Evolutionary conservation across 2,888 invertebrate genomes (phyloP).

Genomic region (Orthosia gracilis): DNA sequence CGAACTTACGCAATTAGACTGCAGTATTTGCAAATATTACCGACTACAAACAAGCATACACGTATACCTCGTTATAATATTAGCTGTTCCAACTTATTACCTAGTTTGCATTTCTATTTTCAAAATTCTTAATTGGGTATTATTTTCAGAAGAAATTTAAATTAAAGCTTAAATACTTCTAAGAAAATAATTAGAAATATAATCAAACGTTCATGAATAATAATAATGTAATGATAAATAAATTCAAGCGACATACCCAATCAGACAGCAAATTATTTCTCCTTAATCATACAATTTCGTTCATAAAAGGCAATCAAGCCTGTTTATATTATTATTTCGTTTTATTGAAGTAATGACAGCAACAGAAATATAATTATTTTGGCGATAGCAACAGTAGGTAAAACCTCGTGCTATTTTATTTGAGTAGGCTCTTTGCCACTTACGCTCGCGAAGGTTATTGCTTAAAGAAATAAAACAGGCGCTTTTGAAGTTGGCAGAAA

Average conservation of each 20-base stretch:
- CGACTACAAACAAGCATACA: no score
- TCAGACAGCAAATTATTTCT: conserved; percentile 39
- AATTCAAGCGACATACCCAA: conserved; percentile 25
- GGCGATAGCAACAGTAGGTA: not conserved
- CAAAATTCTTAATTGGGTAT: not conserved
- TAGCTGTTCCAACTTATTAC: not conserved
- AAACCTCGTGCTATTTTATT: conserved; percentile 28
- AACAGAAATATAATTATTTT: conserved; percentile 33
- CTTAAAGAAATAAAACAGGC: conserved; percentile 30
- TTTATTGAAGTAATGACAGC: conserved; percentile 19
- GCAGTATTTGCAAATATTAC: no score
- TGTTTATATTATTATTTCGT: conserved; percentile 24
- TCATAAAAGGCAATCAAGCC: conserved; percentile 39
- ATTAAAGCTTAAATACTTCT: not conserved
- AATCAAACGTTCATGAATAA: conserved; percentile 16
- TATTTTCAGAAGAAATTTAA: not conserved
- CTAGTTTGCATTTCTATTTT: not conserved
- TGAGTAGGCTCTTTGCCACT: conserved; percentile 14
- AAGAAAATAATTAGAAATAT: conserved; percentile 16
- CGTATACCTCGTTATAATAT: no score
- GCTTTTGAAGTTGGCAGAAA: not conserved
- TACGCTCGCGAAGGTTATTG: conserved; percentile 16
- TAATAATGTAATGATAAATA: no score
- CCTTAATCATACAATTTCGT: conserved; percentile 37
- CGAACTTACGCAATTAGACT: no score